Evolutionary conservation across 1,140 invertebrate genomes (phyloP), one percentile per base, ranked within the genome.

Genomic region (Drosophila tsacasi): DNA sequence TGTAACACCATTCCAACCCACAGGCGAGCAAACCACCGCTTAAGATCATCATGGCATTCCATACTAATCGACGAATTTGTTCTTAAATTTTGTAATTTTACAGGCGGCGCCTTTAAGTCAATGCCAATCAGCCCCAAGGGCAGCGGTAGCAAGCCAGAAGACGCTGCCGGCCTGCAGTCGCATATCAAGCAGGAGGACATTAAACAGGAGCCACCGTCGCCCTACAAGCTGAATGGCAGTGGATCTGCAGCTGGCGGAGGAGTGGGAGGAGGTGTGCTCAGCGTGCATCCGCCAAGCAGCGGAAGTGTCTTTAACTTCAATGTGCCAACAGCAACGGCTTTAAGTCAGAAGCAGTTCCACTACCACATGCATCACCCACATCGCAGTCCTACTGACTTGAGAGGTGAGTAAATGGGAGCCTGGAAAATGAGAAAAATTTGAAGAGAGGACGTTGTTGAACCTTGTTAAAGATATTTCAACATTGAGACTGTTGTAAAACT

Each of bases 1-100:
- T 50, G 95, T 97, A 63, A 96, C 96, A 78, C 96, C 96, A 79
- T 98, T 98, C 93, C 97, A 98, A 93, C 97, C 97, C 9, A 97
- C 96, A 60, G 97, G 92, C 91, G 89, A 92, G 91, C 80, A 79
- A 73, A 69, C 79, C 60, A 23, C 42, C 39, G 39, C 49, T 46
- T 32, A 37, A 39, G 40, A 32, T 2, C 8, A 27, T 5, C 25
- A 8, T 5, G 4, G 5, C 12, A 59, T 40, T n/a, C 32, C 44
- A 69, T 75, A 66, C 82, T 89, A 42, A 89, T 72, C 55, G 9
- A 44, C 2, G 21, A 6, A 9, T 55, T 23, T 49, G 2, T 49
- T 65, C 9, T 60, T 6, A 12, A 15, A 23, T 47, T 32, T 6
- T 42, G 21, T 49, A 10, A 35, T 42, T 21, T n/a, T 17, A 8